Conservation (phyloP, 2,797 vertebrate genomes). For the Siniperca obscura region DNA sequence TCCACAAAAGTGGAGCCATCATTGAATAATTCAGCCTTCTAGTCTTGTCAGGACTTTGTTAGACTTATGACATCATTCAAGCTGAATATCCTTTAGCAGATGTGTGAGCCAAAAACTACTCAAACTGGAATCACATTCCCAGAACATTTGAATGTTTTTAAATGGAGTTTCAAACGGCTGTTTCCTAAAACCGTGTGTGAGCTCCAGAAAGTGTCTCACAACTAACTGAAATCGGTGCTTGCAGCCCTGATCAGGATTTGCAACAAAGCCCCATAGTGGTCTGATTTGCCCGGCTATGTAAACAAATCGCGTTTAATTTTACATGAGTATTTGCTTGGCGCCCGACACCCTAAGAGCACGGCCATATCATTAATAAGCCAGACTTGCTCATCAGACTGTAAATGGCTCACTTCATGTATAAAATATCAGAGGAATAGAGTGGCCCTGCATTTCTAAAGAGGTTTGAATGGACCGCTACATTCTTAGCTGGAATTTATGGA, state of each 20-base stretch:
- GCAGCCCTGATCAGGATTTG: constrained; percentile 49
- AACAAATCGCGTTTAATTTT: constrained; percentile 84
- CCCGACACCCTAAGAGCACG: constrained; percentile 79
- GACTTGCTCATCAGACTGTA: constrained; percentile 84
- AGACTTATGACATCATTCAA: constrained; percentile 88
- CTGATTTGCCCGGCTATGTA: constrained; percentile 74
- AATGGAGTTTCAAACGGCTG: constrained; percentile 40
- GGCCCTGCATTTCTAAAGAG: constrained; percentile 75
- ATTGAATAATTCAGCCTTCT: constrained; percentile 92
- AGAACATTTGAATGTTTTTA: constrained; percentile 48
- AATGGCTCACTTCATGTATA: constrained; percentile 83
- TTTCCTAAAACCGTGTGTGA: constrained; percentile 41
- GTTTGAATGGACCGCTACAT: constrained; percentile 62
- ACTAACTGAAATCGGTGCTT: constrained; percentile 52
- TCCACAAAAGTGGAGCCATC: constrained; percentile 92
- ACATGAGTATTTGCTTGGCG: constrained; percentile 83
- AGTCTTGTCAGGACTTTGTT: constrained; percentile 88
- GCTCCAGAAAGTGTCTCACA: constrained; percentile 44
- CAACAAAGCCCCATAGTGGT: constrained; percentile 76
- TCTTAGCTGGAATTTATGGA: constrained; percentile 70
- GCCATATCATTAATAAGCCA: constrained; percentile 83
- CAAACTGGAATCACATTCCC: constrained; percentile 57
- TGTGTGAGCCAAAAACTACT: constrained; percentile 61
- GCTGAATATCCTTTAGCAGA: constrained; percentile 87
- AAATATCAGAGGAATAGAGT: constrained; percentile 79